These are phyloP conservation scores for Aplidium turbinatum DNA, from an alignment of 23 tunicate genomes.

Conservation along the genomic window DNA sequence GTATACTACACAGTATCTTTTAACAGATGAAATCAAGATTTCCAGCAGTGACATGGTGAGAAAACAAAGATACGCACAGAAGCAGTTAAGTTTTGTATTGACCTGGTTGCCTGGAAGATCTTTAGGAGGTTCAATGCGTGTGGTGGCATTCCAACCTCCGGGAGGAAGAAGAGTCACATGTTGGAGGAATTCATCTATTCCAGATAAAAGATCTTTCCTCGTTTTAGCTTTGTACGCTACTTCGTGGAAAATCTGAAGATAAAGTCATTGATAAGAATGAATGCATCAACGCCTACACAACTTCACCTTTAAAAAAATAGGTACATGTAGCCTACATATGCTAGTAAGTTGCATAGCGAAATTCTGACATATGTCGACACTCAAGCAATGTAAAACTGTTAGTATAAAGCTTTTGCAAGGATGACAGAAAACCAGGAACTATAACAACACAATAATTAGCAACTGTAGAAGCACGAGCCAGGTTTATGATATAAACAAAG, in stretches of 20 bases:
- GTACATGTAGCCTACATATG: no score
- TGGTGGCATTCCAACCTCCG: slow-evolving; percentile 82
- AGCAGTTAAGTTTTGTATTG: not conserved
- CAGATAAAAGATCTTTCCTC: slow-evolving; percentile 67
- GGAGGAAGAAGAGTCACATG: slow-evolving; percentile 94
- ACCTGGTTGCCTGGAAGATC: slow-evolving; percentile 60
- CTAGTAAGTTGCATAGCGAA: no score
- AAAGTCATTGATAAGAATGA: not conserved
- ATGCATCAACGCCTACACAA: no score
- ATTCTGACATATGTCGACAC: no score
- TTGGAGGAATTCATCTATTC: slow-evolving; percentile 93
- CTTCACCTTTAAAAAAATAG: no score
- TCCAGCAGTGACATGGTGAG: not conserved
- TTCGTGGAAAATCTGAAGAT: slow-evolving; percentile 86
- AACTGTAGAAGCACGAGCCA: no score
- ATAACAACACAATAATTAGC: not conserved
- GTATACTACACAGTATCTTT: not conserved
- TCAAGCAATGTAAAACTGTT: no score
- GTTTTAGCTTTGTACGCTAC: slow-evolving; percentile 96
- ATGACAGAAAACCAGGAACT: not conserved
- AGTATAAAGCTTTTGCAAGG: not conserved
- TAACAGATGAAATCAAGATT: not conserved
- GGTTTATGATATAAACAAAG: no score
- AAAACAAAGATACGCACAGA: not conserved
- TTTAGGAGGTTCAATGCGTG: slow-evolving; percentile 95